phyloP scores from a whole-genome alignment of 1,140 invertebrate genomes.

The Magallana ariakensis region DNA sequence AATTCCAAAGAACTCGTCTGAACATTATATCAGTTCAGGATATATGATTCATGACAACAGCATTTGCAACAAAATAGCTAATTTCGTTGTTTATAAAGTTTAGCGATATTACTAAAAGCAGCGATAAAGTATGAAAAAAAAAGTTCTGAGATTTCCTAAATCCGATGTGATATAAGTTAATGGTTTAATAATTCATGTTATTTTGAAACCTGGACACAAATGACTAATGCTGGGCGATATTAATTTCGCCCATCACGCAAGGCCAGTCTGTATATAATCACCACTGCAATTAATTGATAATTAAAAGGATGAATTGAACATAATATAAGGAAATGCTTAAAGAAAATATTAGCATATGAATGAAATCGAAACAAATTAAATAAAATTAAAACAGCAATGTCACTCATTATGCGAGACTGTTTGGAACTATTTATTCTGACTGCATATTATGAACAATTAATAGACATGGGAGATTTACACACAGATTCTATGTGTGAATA shows the following conservation, averaged over 20 bases:
- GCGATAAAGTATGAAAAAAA: no score
- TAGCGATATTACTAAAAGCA: no score
- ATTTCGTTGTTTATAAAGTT: no score
- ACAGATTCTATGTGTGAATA: no score
- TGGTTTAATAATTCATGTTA: no score
- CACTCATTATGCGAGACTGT: background rate
- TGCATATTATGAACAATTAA: background rate
- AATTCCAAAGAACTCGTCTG: no score
- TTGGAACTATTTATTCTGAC: background rate
- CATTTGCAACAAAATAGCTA: no score
- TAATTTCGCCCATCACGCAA: constrained; percentile 16
- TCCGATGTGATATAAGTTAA: background rate
- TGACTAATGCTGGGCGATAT: background rate
- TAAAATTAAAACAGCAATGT: background rate
- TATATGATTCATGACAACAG: no score
- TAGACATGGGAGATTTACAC: no score
- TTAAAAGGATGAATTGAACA: background rate
- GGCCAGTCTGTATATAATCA: background rate
- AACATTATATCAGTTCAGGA: no score
- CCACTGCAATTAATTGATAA: background rate
- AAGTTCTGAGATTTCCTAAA: background rate
- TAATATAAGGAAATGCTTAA: background rate
- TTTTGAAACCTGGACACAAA: background rate
- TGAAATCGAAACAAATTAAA: constrained; percentile 14
- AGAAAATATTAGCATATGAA: background rate